Evolutionary conservation across 2,113 vertebrate genomes (phyloP), one percentile per base, ranked within the genome.

Genomic region (Microtus richardsoni): DNA sequence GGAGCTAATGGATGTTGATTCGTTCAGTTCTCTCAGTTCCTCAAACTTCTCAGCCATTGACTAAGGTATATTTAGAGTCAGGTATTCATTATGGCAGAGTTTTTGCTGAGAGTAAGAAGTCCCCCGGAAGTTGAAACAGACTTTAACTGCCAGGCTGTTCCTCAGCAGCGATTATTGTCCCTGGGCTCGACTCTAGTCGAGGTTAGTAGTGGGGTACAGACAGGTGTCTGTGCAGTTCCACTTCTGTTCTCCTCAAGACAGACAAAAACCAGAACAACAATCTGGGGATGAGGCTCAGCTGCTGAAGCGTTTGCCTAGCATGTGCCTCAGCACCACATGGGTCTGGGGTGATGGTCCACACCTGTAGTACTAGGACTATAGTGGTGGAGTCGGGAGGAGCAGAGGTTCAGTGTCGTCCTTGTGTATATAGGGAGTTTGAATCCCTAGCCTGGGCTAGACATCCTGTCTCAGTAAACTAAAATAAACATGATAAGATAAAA

Each of bases 1-100:
- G 93, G 88, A 58, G 30, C 16, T 68, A 95, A 93, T 97, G 62
- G 22, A 88, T 80, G 28, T 66, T 87, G 87, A 68, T 95, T 88
- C 93, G 84, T 64, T 54, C 86, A 91, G 86, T 60, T 60, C 75
- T 89, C 58, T 91, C 93, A 84, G 44, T 21, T 93, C 21, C 74
- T 68, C 64, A 86, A 75, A 39, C 7, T 92, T 33, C 68, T 68
- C 64, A 95, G 30, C 39, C 62, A 71, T 24, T 86, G 52, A 44
- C n/a, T 44, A 39, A 52, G 73, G 44, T 66, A 84, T 30, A 74
- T 91, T 88, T n/a, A 93, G 94, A 68, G 47, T 75, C 0, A 93
- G 39, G 26, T 74, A 44, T 71, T 87, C 36, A 47, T 84, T 28
- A 66, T 19, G n/a, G 52, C 24, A 94, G 9, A 74, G 30, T 33